These are phyloP conservation scores for Diachasma alloeum DNA, from an alignment of 1,140 invertebrate genomes.

Conservation along the genomic window DNA sequence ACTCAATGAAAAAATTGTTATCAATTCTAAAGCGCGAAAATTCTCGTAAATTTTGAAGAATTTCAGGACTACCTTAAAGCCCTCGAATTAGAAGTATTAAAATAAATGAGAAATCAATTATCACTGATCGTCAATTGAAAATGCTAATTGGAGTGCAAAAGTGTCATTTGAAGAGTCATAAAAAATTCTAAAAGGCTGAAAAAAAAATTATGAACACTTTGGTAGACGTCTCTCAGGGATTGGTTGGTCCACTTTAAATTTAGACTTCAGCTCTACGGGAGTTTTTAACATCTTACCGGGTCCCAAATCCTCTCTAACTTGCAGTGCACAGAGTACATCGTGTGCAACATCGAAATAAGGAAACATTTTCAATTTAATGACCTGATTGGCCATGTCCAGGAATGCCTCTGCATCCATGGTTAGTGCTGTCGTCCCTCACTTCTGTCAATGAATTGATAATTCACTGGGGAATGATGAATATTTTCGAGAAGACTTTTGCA, in stretches of 20 bases:
- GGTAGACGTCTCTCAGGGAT: constrained; percentile 37
- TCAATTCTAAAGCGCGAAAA: background rate
- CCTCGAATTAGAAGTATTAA: no score
- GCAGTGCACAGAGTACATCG: constrained; percentile 86
- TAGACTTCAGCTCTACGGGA: constrained; percentile 52
- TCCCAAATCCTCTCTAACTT: constrained; percentile 95
- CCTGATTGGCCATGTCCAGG: constrained; percentile 96
- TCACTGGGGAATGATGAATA: no score
- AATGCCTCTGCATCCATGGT: constrained; percentile 95
- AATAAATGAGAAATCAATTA: background rate
- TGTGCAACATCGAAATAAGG: constrained; percentile 99
- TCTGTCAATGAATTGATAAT: background rate
- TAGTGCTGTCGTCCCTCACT: constrained; percentile 38
- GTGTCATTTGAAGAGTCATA: background rate
- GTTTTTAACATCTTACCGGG: constrained; percentile 71
- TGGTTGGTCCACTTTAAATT: constrained; percentile 53
- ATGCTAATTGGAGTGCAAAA: background rate
- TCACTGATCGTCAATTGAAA: constrained; percentile 5
- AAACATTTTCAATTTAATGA: constrained; percentile 99
- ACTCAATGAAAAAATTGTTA: no score
- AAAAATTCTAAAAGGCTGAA: background rate
- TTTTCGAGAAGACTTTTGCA: background rate
- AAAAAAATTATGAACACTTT: background rate
- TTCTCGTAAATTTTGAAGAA: background rate
- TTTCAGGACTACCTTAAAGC: no score